A percentile compares a stretch with the other conserved stretches of the same genome.
phyloP scores from a whole-genome alignment of 2,797 vertebrate species.

The Pteropus rufus region DNA sequence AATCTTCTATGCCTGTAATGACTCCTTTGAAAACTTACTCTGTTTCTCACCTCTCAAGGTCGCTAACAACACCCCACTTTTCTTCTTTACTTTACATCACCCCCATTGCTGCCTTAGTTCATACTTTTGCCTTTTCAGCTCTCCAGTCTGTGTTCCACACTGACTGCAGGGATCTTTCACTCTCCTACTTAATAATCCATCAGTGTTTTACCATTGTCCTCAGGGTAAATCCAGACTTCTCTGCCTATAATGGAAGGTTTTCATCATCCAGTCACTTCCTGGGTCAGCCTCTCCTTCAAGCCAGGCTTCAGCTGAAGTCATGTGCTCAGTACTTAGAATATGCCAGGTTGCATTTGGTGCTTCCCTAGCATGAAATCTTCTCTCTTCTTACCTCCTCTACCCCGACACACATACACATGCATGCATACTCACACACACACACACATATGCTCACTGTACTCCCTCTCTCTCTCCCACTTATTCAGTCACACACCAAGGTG shows the following conservation, averaged over 20 bases:
- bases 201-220: neutral
- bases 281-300: neutral
- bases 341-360: neutral
- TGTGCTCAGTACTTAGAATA: neutral
- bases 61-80: neutral
- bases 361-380: neutral
- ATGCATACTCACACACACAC: neutral
- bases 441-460: no score
- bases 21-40: neutral
- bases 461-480: neutral
- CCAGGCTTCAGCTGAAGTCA: neutral
- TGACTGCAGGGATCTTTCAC: neutral
- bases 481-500: neutral
- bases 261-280: neutral
- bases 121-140: neutral
- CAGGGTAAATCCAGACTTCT: neutral
- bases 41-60: neutral
- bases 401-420: neutral
- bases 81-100: neutral
- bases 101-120: neutral
- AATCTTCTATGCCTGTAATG: fast-evolving
- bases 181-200: neutral
- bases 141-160: neutral
- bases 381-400: neutral
- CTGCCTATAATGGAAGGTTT: neutral